Evolutionary conservation across 2,888 invertebrate species (phyloP), one percentile per base, ranked within the genome.

Genomic region (Catocala nupta): DNA sequence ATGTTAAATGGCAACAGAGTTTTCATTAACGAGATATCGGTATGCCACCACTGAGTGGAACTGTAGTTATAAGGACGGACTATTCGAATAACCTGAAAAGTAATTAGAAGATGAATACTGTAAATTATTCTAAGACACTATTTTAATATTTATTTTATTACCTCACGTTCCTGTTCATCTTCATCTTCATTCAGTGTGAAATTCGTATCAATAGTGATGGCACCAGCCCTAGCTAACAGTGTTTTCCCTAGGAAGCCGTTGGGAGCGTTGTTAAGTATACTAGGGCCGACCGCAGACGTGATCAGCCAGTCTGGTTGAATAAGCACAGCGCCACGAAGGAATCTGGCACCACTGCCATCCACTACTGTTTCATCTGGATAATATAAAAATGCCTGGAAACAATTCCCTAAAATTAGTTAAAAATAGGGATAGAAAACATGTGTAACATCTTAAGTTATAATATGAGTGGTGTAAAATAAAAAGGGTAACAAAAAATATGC

Each of bases 91-190:
- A 93, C 73, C 93, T 93, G 68, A 5, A 73, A 50, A 45, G 39
- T 54, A 50, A 36, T 50, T 39, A 36, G 50, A 36, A 44, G 10
- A 12, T 9, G 34, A 36, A 13, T 45, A 52, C 5, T 16, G 2
- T 45, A 1, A 39, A 39, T 45, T 39, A 39, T 39, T 39, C 36
- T 8, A 39, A 39, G 9, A 5, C 9, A 39, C 6, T 8, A 39
- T 7, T 39, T 6, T 39, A 39, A 39, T 8, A 39, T 7, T 39
- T 6, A 39, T 8, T 39, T 39, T 44, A 0, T 68, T 73, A 93
- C 94, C 88, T 94, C 93, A 55, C 89, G 81, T 65, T 94, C 93
- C 59, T 94, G 94, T 65, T 94, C 93, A 61, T 90, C 87, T 60
- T 94, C 93, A 57, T 93, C 93, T 73, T 92, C 92, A 68, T 90